Conservation (phyloP, 2,113 vertebrate genomes). For the Lycaon pictus region DNA sequence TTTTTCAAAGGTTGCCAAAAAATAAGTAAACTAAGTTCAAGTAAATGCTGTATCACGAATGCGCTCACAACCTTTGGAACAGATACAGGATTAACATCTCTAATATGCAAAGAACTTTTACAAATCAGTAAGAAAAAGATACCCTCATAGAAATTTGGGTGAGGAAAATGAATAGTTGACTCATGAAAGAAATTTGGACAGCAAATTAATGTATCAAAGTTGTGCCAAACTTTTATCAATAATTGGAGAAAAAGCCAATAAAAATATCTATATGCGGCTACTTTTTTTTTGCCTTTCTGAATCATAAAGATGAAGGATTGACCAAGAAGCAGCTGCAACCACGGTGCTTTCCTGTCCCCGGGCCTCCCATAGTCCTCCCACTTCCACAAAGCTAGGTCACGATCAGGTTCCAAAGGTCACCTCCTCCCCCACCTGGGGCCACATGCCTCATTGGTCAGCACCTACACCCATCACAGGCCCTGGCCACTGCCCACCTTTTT, state of each 20-base stretch:
- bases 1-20: background rate
- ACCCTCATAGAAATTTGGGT: background rate
- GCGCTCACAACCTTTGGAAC: background rate
- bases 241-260: background rate
- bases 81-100: no score
- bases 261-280: background rate
- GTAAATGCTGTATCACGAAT: background rate
- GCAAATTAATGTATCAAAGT: background rate
- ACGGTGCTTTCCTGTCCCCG: background rate
- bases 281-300: background rate
- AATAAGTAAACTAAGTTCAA: background rate
- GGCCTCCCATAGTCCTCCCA: background rate
- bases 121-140: background rate
- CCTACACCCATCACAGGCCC: background rate
- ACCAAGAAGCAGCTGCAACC: background rate
- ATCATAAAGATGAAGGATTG: background rate
- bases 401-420: background rate
- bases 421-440: background rate
- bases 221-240: background rate
- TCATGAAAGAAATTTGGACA: background rate
- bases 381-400: background rate
- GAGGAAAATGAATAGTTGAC: background rate
- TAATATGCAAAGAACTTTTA: background rate
- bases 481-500: background rate
- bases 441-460: background rate